These are phyloP conservation scores for Nestor notabilis DNA, from an alignment of 2,113 vertebrate species.

Conservation along the genomic window DNA sequence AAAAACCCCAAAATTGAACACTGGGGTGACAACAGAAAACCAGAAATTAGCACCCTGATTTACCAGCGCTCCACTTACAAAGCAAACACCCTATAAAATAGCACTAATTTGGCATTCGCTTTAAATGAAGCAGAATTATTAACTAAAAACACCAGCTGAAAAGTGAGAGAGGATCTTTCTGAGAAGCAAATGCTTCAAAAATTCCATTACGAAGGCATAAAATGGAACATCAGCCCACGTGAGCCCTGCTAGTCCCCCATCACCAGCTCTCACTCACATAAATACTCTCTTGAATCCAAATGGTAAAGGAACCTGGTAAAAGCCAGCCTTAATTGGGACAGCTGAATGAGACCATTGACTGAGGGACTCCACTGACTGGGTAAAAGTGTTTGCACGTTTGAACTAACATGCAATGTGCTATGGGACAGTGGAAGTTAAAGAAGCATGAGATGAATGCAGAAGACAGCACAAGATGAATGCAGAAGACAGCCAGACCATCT, in stretches of 20 bases:
- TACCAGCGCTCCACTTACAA: conserved; percentile 27
- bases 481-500: not conserved
- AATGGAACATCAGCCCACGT: not conserved
- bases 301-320: conserved; percentile 16
- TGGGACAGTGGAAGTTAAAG: not conserved
- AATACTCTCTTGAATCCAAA: conserved; percentile 28
- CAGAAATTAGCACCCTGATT: conserved; percentile 32
- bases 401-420: not conserved
- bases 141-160: not conserved
- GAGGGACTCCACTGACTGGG: not conserved
- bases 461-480: not conserved
- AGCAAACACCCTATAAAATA: conserved; percentile 32
- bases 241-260: not conserved
- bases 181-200: not conserved
- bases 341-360: conserved; percentile 31
- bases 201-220: not conserved
- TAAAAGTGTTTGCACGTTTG: conserved; percentile 36
- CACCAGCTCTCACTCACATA: not conserved
- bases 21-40: conserved; percentile 9
- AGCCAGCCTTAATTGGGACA: not conserved
- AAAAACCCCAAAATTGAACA: not conserved
- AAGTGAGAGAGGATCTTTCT: not conserved
- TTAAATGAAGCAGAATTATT: conserved; percentile 12
- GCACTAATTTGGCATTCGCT: not conserved
- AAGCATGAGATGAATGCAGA: not conserved